Percentiles rank a stretch among this genome's conserved stretches.
phyloP scores from a whole-genome alignment of 2,888 invertebrate species.

The Machimus rusticus region DNA sequence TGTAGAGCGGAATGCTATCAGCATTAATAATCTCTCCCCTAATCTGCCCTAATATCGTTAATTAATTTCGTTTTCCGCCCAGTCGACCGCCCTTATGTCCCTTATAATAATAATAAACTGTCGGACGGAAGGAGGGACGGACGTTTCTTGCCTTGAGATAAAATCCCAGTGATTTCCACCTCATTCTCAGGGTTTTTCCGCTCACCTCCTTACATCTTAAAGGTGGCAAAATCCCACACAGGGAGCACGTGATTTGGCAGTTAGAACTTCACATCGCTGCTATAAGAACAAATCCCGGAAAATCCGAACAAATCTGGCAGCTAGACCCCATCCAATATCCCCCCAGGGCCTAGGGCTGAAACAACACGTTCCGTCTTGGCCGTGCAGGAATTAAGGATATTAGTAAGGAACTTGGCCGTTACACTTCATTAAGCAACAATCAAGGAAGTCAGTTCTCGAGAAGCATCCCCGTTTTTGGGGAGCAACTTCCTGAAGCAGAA shows the following conservation, averaged over 20 bases:
- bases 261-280: background rate
- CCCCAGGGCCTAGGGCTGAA: background rate
- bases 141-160: background rate
- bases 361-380: background rate
- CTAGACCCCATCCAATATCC: conserved; percentile 14
- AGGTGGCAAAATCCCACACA: background rate
- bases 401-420: conserved; percentile 4
- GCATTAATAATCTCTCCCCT: conserved; percentile 40
- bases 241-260: conserved; percentile 26
- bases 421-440: conserved; percentile 35
- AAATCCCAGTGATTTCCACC: conserved; percentile 7
- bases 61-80: conserved; percentile 43
- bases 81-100: conserved; percentile 27
- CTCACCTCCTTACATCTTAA: background rate
- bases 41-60: conserved; percentile 42
- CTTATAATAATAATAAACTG: conserved; percentile 38
- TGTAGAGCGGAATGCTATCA: conserved; percentile 19
- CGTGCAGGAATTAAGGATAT: conserved; percentile 22
- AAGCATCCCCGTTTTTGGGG: background rate
- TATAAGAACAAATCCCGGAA: conserved; percentile 38
- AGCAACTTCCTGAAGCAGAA: background rate
- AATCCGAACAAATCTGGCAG: conserved; percentile 33
- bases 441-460: conserved; percentile 33
- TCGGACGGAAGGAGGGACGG: background rate
- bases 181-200: background rate